A percentile compares a stretch with the other conserved stretches of the same genome.
These are phyloP conservation scores for Rallus limicola DNA, from an alignment of 2,113 vertebrate species.

Conservation along the genomic window DNA sequence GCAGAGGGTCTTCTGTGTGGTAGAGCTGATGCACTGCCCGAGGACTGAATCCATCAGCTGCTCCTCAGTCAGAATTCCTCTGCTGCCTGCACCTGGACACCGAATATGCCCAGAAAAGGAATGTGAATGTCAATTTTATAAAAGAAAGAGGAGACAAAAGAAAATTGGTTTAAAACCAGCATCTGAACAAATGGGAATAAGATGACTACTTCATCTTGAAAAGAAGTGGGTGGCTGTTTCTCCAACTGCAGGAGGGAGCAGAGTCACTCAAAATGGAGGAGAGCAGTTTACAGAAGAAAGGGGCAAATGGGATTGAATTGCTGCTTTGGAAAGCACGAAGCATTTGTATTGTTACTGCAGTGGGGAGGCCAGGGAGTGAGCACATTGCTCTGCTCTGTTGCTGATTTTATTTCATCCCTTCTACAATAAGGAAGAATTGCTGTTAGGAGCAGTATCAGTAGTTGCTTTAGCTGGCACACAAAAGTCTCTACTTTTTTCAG, in stretches of 20 bases:
- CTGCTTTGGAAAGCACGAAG: background rate
- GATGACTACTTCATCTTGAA: background rate
- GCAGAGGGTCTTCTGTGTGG: background rate
- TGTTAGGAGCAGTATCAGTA: background rate
- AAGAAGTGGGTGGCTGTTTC: background rate
- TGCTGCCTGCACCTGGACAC: fast-evolving
- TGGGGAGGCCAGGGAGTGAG: background rate
- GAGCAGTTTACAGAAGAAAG: background rate
- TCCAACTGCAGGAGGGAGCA: background rate
- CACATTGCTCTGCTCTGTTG: background rate
- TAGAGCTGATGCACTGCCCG: background rate
- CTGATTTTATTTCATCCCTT: background rate
- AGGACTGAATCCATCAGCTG: background rate
- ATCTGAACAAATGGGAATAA: background rate
- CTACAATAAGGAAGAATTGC: background rate
- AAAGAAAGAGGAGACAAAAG: background rate
- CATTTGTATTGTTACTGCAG: background rate
- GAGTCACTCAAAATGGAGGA: background rate
- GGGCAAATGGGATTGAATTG: background rate
- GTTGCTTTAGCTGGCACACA: background rate
- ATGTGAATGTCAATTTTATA: background rate
- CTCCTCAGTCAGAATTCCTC: background rate
- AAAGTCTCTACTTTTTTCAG: background rate
- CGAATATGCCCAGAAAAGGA: fast-evolving
- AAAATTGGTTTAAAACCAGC: background rate